Percentiles rank a stretch among this genome's conserved stretches.
Evolutionary conservation across 2,113 vertebrate genomes (phyloP).

Genomic region (Empidonax traillii): DNA sequence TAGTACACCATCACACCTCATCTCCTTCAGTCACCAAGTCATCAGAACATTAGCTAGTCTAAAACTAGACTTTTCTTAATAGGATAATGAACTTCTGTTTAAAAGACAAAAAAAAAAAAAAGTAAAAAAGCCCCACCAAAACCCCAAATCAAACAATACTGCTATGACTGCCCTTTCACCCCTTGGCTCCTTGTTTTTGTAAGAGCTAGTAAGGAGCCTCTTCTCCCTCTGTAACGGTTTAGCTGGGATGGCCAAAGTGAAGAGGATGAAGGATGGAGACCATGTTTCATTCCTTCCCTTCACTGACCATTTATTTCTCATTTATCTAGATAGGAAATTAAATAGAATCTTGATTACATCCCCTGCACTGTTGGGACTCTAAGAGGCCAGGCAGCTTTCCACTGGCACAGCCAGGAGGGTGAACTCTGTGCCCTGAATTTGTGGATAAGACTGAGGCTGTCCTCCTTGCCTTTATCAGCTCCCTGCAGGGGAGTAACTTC

Average conservation of each 20-base stretch:
- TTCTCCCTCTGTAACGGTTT: neutral
- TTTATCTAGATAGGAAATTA: neutral
- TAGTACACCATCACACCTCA: neutral
- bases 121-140: accelerated
- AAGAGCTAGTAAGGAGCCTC: neutral
- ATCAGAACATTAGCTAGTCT: neutral
- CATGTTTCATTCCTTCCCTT: neutral
- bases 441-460: neutral
- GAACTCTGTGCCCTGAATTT: neutral
- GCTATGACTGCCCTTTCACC: accelerated
- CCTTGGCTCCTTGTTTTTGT: neutral
- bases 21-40: neutral
- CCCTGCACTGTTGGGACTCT: neutral
- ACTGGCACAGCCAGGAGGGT: neutral
- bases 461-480: neutral
- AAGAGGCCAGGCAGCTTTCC: neutral
- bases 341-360: neutral
- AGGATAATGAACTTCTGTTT: neutral
- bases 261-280: neutral
- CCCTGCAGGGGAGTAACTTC: neutral
- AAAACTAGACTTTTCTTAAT: neutral
- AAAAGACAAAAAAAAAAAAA: neutral
- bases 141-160: neutral
- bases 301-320: neutral
- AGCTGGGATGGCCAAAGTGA: neutral